These are phyloP conservation scores for Sclerurus mexicanus DNA, from an alignment of 2,113 vertebrate species.

Conservation along the genomic window DNA sequence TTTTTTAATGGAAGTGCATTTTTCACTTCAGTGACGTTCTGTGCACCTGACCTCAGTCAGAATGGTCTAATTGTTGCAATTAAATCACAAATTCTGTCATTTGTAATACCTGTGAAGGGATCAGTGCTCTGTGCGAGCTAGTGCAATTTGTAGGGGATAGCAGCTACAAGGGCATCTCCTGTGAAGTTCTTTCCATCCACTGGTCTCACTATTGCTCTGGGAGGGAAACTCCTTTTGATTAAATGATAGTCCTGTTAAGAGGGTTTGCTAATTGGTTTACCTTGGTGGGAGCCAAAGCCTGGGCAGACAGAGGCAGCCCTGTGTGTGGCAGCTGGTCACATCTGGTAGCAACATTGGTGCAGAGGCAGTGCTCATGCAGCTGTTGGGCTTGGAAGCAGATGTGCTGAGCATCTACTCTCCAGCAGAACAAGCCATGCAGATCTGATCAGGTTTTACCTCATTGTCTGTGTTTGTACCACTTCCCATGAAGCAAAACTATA, in stretches of 20 bases:
- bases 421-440: background rate
- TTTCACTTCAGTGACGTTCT: background rate
- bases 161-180: background rate
- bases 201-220: background rate
- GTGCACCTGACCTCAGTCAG: background rate
- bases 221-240: background rate
- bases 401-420: background rate
- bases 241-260: background rate
- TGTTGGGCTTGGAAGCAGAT: background rate
- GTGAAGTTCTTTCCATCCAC: background rate
- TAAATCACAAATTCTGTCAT: background rate
- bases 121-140: background rate
- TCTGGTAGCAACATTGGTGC: background rate
- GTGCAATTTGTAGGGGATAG: background rate
- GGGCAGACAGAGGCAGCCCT: background rate
- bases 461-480: background rate
- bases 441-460: background rate
- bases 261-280: background rate
- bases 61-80: background rate
- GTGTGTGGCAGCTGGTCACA: background rate
- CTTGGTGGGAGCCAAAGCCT: background rate
- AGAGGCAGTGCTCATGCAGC: background rate
- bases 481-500: background rate
- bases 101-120: background rate
- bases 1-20: background rate